A percentile compares a stretch with the other conserved stretches of the same genome.
Conservation (phyloP, 2,113 vertebrate genomes). For the Antechinus flavipes region DNA sequence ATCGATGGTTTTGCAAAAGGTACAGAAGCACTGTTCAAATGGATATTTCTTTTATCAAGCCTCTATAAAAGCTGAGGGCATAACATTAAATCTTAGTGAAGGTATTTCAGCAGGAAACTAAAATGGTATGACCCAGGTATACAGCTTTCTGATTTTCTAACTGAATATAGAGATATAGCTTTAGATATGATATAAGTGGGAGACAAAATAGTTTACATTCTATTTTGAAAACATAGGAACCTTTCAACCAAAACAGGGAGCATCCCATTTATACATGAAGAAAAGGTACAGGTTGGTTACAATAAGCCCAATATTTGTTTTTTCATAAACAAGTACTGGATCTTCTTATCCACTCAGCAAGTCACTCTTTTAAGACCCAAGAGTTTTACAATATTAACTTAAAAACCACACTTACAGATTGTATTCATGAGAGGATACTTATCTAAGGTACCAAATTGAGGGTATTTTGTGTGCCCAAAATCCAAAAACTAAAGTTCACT, state of each 20-base stretch:
- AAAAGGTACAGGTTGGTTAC: neutral
- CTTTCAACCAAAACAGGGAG: neutral
- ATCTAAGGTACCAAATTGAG: neutral
- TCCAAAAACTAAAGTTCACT: neutral
- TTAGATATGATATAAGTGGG: neutral
- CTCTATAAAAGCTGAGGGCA: neutral
- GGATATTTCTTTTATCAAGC: neutral
- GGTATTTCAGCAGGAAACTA: neutral
- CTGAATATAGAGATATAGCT: neutral
- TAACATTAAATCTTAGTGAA: constrained; percentile 4
- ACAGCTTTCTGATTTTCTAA: neutral
- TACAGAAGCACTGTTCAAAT: neutral
- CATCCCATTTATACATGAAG: neutral
- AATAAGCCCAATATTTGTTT: neutral
- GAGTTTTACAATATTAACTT: neutral
- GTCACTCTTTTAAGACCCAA: neutral
- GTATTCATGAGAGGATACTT: too few relatives aligned
- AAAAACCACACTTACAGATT: neutral
- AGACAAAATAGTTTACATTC: neutral
- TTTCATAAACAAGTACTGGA: neutral
- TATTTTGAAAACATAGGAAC: neutral
- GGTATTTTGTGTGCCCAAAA: neutral
- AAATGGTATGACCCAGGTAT: neutral
- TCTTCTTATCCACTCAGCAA: neutral
- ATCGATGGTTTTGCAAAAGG: constrained; percentile 1